A percentile compares a stretch with the other conserved stretches of the same genome.
These are phyloP conservation scores for Pyxicephalus adspersus DNA, from an alignment of 2,113 vertebrate genomes.

Conservation along the genomic window DNA sequence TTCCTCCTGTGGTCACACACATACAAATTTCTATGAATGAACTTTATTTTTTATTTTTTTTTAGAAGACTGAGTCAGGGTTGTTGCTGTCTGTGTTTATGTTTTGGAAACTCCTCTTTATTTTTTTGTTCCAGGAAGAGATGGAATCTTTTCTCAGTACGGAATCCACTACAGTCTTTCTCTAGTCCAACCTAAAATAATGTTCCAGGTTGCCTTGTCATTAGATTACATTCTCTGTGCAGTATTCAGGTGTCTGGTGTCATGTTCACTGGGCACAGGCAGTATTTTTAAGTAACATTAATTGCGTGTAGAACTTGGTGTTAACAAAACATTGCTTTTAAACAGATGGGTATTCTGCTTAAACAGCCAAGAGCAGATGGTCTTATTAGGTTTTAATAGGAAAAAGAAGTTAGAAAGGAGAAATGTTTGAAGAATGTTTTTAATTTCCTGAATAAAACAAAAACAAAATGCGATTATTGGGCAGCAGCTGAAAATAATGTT, in stretches of 20 bases:
- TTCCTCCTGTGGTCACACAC: too few species aligned
- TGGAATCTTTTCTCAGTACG: too few species aligned
- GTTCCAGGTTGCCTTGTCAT: too few species aligned
- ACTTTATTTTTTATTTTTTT: too few species aligned
- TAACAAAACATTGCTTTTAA: constrained; percentile 33
- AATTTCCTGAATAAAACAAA: constrained; percentile 4
- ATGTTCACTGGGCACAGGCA: background rate
- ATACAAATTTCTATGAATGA: too few species aligned
- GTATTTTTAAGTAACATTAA: constrained; percentile 44
- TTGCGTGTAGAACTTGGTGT: constrained; percentile 25
- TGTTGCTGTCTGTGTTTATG: too few species aligned
- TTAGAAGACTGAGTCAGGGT: too few species aligned
- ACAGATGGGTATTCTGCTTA: constrained; percentile 33
- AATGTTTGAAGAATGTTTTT: constrained; percentile 8
- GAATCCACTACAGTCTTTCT: too few species aligned
- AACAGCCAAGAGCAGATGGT: constrained; percentile 51
- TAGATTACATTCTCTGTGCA: too few species aligned
- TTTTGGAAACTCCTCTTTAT: too few species aligned
- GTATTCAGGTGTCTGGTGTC: background rate
- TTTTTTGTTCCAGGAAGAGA: too few species aligned
- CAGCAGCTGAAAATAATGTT: background rate
- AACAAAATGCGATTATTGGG: background rate
- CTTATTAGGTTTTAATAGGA: constrained; percentile 41
- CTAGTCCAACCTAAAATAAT: too few species aligned
- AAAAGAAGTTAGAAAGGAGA: constrained; percentile 10